Evolutionary conservation across 1,140 invertebrate species (phyloP), one percentile per base, ranked within the genome.

Genomic region (Drosophila micromelanica): DNA sequence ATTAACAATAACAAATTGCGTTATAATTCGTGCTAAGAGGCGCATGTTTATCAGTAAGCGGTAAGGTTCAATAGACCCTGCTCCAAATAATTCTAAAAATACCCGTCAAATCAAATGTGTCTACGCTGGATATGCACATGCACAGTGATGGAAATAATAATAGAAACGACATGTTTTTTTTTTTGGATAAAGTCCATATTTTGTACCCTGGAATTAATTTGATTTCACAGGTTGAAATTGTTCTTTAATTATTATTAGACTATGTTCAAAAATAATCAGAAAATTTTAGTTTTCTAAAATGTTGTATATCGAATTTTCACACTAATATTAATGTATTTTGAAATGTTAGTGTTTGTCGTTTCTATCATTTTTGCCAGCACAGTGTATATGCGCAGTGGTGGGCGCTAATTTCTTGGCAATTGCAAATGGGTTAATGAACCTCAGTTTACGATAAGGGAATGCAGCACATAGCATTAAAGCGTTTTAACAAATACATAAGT

Each of bases 1-100:
- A 69, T 73, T 61, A 78, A 76, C 59, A 84, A 69, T 49, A 69
- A 79, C 61, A 79, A 86, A 87, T 78, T 86, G 82, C 82, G 82
- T 77, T 87, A 89, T 87, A 86, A 75, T 76, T 86, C 76, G 60
- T 57, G 20, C 43, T 35, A 2, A 43, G 45, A 61, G 62, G 64
- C 46, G 62, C 54, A 64, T 72, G 78, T 78, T 82, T 82, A 82
- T 82, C 80, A 85, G 80, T 11, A 8, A 23, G 38, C 23, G 43
- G 48, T 30, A 72, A 61, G 81, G 81, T 85, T 85, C 80, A 86
- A 68, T 71, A 85, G 73, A 84, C 81, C 51, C 60, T 15, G 40
- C 42, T 23, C 13, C 43, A 45, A 59, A 59, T 52, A 51, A 60
- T 42, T 57, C 62, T 59, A 68, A 60, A 68, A 60, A 54, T 67